Evolutionary conservation across 2,888 invertebrate genomes (phyloP), one percentile per base, ranked within the genome.

Genomic region (Gastracanthus pulcherrimus): DNA sequence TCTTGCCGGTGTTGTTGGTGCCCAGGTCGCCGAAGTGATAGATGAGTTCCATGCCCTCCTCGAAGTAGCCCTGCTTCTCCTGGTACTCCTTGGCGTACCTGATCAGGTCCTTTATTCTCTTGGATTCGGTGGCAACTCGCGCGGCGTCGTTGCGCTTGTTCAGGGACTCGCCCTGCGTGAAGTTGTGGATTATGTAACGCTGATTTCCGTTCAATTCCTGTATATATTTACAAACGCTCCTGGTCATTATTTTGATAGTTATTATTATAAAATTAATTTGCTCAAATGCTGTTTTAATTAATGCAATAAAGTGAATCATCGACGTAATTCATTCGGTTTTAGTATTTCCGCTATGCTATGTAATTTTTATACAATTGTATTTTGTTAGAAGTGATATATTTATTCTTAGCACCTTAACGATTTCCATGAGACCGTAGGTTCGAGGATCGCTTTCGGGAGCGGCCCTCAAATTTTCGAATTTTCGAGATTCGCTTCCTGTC

Each of bases 41-140:
- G 38, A 90, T 86, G 75, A 91, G 71, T 74, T 90, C 88, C 89
- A 91, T 89, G 51, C 90, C 90, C 78, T 91, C 87, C 76, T 91
- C 91, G 84, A 88, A 91, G 78, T 87, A 91, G 4, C 91, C 91
- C 29, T 90, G 85, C 66, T 86, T 85, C 80, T 91, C 91, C 75
- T 91, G 89, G 78, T 88, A 89, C 34, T 88, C 85, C 67, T 85
- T 88, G 38, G 91, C 91, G 86, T 91, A 91, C 70, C 91, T 87
- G 6, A 86, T 71, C 23, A 90, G 77, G 76, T 89, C 89, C 66
- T 88, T 85, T 70, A 90, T 86, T 51, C 86, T 86, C 58, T 85
- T 87, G 0, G 88, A 83, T 38, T 90, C 88, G 9, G 84, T 76
- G 3, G 88, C 89, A 0, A 86, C 84, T 70, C 86, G 86, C 1